phyloP scores from a whole-genome alignment of 1,140 invertebrate genomes.

The Tribolium castaneum region DNA sequence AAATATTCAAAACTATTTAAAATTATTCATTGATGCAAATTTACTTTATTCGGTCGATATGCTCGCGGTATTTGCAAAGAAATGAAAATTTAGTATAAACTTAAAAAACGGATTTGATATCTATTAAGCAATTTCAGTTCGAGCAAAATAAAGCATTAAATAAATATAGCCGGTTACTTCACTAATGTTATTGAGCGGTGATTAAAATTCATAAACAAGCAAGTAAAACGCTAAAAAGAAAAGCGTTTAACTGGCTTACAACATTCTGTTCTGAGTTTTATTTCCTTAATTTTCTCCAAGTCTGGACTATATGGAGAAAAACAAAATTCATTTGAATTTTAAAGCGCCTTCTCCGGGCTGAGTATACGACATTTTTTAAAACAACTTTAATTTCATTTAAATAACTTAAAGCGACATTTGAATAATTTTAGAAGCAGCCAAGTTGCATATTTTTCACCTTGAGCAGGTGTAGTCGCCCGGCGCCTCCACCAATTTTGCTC shows the following conservation, averaged over 20 bases:
- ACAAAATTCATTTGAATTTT: constrained; percentile 44
- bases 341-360: constrained; percentile 26
- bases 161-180: neutral
- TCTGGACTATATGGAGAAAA: constrained; percentile 24
- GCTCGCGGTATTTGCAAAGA: neutral
- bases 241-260: constrained; percentile 44
- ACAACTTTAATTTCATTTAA: constrained; percentile 45
- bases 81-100: neutral
- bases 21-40: constrained; percentile 29
- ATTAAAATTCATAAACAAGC: constrained; percentile 44
- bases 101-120: too few relatives aligned
- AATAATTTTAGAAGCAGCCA: constrained; percentile 35
- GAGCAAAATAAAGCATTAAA: constrained; percentile 3
- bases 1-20: constrained; percentile 10
- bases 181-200: constrained; percentile 18
- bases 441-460: neutral
- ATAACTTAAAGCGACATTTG: constrained; percentile 40
- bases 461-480: constrained; percentile 16
- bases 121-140: too few relatives aligned
- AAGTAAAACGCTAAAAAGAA: constrained; percentile 38
- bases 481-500: constrained; percentile 9
- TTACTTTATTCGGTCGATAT: constrained; percentile 13
- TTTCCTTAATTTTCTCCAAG: constrained; percentile 42
- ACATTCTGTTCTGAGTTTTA: constrained; percentile 42
- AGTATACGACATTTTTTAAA: constrained; percentile 38